phyloP scores from a whole-genome alignment of 92 coral and sea anemone species.

The Meandrina meandrites region DNA sequence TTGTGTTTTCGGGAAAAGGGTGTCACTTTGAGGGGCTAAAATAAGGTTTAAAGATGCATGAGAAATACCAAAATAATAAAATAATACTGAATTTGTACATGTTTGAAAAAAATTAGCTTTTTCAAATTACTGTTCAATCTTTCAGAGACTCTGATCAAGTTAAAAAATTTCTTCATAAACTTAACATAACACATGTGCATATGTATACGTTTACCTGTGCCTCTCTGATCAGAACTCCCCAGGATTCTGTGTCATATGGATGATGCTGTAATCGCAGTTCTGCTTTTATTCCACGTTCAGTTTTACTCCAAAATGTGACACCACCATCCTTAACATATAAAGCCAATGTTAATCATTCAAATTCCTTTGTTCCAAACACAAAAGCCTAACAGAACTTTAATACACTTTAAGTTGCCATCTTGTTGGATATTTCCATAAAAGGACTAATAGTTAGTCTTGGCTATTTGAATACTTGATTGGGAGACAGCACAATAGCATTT shows the following conservation, averaged over 20 bases:
- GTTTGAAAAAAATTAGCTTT: too few species aligned
- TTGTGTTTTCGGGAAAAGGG: too few species aligned
- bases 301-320: constrained; percentile 86
- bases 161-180: not conserved
- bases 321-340: constrained; percentile 39
- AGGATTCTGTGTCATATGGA: constrained; percentile 96
- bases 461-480: too few species aligned
- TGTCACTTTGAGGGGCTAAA: too few species aligned
- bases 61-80: too few species aligned
- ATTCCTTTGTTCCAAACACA: not conserved
- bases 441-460: too few species aligned
- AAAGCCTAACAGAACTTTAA: too few species aligned
- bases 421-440: too few species aligned
- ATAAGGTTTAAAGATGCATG: too few species aligned
- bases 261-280: constrained; percentile 86
- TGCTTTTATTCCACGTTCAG: constrained; percentile 96
- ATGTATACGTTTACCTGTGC: constrained; percentile 80
- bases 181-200: not conserved
- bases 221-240: constrained; percentile 96
- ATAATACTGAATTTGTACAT: too few species aligned
- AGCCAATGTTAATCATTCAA: not conserved
- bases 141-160: not conserved
- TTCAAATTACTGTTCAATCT: not conserved
- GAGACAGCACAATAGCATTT: too few species aligned
- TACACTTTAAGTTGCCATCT: too few species aligned